Evolutionary conservation across 1,140 invertebrate genomes (phyloP), one percentile per base, ranked within the genome.

Genomic region (Camponotus floridanus): DNA sequence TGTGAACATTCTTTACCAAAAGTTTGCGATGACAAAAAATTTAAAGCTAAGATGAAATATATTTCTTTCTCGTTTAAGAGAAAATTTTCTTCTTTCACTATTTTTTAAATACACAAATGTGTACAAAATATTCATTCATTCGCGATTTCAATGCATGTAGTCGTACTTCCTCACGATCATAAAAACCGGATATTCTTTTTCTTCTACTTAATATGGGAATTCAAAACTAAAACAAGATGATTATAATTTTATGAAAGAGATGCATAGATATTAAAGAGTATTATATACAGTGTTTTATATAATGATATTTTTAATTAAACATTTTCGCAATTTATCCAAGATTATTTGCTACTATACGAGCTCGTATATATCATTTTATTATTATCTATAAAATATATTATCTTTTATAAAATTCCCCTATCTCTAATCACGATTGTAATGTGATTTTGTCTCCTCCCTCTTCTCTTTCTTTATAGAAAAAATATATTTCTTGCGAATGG

Each of bases 71-170:
- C 7, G 13, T 31, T 85, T 68, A 18, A 51, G 3, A 57, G 9
- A 61, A 11, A 13, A 18, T 42, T 15, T 45, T 71, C 36, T 21
- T 33, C 26, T 67, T 59, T 65, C 5, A 18, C 15, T 76, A 51
- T 11, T 65, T 62, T 36, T 70, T 67, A 26, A 26, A 26, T 59
- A 39, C 33, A n/a, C 18, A 33, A 11, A 45, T n/a, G 45, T 79
- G 65, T 90, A 67, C 73, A 65, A 73, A 67, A 89, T 79, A 84
- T 90, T 90, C 73, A 84, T 90, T 90, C 73, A 84, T 84, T 88
- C 33, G 70, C 57, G 79, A 74, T 79, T 84, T 89, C 85, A 88
- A 88, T 90, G 73, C 73, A 73, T 48, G 73, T 68, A 39, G 36
- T 48, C 81, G 68, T 11, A 71, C 87, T 80, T 86, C 65, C 59